Percentiles rank a stretch among this genome's conserved stretches.
phyloP scores from a whole-genome alignment of 2,888 invertebrate species.

The Sphecodes monilicornis region DNA sequence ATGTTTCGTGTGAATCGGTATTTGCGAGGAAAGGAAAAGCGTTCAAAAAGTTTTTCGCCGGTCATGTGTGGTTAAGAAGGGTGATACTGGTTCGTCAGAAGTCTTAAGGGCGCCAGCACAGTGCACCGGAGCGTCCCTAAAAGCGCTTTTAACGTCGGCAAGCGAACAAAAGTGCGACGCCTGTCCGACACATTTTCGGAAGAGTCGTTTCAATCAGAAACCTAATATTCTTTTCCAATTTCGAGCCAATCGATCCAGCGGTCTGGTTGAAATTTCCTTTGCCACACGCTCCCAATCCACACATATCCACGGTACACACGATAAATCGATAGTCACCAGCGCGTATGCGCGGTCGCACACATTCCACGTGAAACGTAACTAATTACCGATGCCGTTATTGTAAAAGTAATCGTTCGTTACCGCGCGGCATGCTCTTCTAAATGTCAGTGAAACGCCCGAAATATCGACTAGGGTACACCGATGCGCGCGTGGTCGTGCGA shows the following conservation, averaged over 20 bases:
- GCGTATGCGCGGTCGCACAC: constrained; percentile 57
- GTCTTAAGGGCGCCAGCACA: neutral
- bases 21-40: neutral
- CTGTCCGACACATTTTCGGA: constrained; percentile 69
- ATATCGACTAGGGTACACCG: constrained; percentile 28
- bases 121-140: constrained; percentile 11
- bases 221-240: constrained; percentile 78
- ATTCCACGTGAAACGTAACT: constrained; percentile 68
- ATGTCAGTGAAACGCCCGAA: constrained; percentile 42
- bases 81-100: neutral
- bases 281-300: constrained; percentile 62
- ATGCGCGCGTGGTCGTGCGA: neutral
- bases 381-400: constrained; percentile 70
- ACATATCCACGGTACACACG: constrained; percentile 48
- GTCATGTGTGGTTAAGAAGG: neutral
- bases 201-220: constrained; percentile 76
- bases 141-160: constrained; percentile 32
- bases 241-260: constrained; percentile 76
- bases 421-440: constrained; percentile 41
- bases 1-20: neutral
- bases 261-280: constrained; percentile 78
- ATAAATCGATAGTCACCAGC: constrained; percentile 67
- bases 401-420: constrained; percentile 65
- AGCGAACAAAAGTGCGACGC: constrained; percentile 56
- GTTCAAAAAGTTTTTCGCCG: neutral